Base-by-base conservation (phyloP, 2,113 vertebrate species). In the Scartelaos histophorus region DNA sequence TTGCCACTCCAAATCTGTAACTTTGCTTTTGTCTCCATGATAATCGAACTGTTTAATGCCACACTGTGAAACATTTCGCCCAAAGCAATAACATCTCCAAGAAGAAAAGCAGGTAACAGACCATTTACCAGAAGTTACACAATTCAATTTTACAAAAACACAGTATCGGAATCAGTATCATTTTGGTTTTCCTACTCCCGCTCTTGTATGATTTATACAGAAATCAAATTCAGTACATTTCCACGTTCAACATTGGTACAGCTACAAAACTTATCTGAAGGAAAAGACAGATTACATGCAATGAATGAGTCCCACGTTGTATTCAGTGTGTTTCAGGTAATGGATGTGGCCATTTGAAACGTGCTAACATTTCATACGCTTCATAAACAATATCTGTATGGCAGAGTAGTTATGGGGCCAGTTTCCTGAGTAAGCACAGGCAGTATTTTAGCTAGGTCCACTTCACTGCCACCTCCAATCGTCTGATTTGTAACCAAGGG, bases 401-500 rank as follows among this genome's bases (percentile, higher is more conserved):
- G 65, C 54, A 78, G 34, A 1, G 58, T 21, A 21, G 61, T 64
- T 77, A 85, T 70, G 56, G 17, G 21, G 24, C 61, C 71, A 71
- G 62, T 60, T 77, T 68, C 25, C 57, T 7, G 54, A 69, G 69
- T 69, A 79, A 74, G 78, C 78, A 73, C 79, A 35, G n/a, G 73
- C 81, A 70, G 84, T 87, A 87, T 90, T 91, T 89, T 79, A 87
- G 81, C 74, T 25, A 65, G 54, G 83, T 80, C 82, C 74, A 79
- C 74, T 84, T 71, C 68, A 79, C 81, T 77, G 84, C 82, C 84
- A 81, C 68, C 67, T 81, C 75, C 71, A 70, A 74, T 79, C 81
- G 64, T 43, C 73, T 91, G 90, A 93, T 93, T 91, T 92, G 89
- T 92, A 85, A 88, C 87, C 65, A 3, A 12, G 57, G 25, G 46